phyloP scores from a whole-genome alignment of 2,888 invertebrate species.

The Entomobrya multifasciata region DNA sequence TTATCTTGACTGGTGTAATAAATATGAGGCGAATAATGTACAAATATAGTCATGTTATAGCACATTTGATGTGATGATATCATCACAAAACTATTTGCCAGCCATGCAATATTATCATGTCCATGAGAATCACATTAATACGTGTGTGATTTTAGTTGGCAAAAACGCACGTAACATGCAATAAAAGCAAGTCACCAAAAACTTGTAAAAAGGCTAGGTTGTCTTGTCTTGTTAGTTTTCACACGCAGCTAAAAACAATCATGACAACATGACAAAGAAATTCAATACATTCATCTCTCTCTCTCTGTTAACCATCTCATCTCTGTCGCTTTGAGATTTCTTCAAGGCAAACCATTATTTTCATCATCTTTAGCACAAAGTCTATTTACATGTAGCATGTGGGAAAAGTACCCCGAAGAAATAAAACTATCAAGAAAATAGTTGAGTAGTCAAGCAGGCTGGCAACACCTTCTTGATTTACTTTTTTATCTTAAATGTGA shows the following conservation, averaged over 20 bases:
- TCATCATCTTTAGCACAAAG: background rate
- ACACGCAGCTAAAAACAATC: constrained; percentile 49
- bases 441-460: constrained; percentile 6
- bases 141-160: background rate
- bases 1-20: background rate
- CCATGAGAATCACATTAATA: background rate
- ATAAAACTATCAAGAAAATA: too few relatives aligned
- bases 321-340: background rate
- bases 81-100: constrained; percentile 46
- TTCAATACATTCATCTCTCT: constrained; percentile 22
- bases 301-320: background rate
- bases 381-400: too few relatives aligned
- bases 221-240: background rate
- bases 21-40: background rate
- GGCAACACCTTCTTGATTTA: background rate
- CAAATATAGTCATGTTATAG: background rate
- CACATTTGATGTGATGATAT: constrained; percentile 17
- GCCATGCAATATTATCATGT: background rate
- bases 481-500: too few relatives aligned
- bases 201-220: background rate
- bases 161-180: background rate
- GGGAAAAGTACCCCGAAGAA: too few relatives aligned
- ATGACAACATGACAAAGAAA: constrained; percentile 58
- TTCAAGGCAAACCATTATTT: background rate
- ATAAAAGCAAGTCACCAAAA: background rate